Base-by-base conservation (phyloP, 2,888 invertebrate species). In the Octodonta nipae region DNA sequence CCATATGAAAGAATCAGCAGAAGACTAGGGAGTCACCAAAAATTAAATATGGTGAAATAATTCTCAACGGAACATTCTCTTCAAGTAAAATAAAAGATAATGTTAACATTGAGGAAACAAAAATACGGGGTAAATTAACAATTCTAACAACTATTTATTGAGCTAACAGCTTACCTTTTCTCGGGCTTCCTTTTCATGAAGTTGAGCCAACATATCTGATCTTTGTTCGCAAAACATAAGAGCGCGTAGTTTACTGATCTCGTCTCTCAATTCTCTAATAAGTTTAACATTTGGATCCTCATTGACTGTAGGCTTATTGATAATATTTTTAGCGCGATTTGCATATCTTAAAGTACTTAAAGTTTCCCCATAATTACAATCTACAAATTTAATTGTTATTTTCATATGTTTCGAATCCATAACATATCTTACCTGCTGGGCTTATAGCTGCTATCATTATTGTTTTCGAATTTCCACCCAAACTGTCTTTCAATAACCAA, bases 401-500 rank as follows among this genome's bases (percentile, higher is more conserved):
- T 20, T 20, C 6, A n/a, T 20, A 20, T 20, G 6, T 20, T 20
- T 20, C 6, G 20, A 20, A n/a, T 7, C 20, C 20, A 7, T 7
- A 20, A 20, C 20, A 20, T 20, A 20, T 20, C n/a, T n/a, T 51
- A 56, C 56, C 57, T 32, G 61, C 60, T 8, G 60, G 59, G 57
- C 73, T 73, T 37, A 78, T 76, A 12, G 82, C 83, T 14, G 87
- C 87, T 39, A 88, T 84, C 87, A 88, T 88, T 40, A 87, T 85
- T 0, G 88, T 88, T 60, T 87, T 87, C 7, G 86, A 84, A 63
- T 88, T 88, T 1, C 88, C 87, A 1, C 88, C 88, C 30, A 88
- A 66, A 40, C 85, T 85, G 52, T 88, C 88, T 57, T 86, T 87
- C 5, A 88, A 67, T 33, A 88, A 63, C 86, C 87, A 87, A 3